Conservation (phyloP, 2,113 vertebrate species). For the Brachionichthys hirsutus region DNA sequence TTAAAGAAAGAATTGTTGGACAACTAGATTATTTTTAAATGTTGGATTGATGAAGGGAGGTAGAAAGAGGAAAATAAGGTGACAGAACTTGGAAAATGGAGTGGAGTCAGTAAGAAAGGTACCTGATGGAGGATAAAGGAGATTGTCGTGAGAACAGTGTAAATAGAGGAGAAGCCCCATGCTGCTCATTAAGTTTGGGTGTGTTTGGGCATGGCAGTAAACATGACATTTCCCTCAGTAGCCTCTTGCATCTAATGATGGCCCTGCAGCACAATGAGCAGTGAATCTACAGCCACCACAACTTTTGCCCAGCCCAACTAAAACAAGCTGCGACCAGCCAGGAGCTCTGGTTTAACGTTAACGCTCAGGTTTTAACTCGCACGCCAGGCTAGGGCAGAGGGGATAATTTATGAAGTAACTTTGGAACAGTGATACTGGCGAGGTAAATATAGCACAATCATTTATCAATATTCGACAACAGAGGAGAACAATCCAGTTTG, state of each 20-base stretch:
- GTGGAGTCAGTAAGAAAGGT: conserved; percentile 16
- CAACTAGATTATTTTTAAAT: conserved; percentile 39
- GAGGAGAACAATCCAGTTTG: background rate
- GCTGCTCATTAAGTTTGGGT: conserved; percentile 75
- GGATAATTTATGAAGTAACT: conserved; percentile 12
- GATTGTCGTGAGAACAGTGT: conserved; percentile 14
- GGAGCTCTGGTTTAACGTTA: conserved; percentile 37
- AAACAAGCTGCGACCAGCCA: conserved; percentile 36
- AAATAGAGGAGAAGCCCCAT: conserved; percentile 24
- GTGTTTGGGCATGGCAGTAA: conserved; percentile 75
- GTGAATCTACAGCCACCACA: conserved; percentile 65
- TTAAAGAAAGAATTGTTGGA: conserved; percentile 33
- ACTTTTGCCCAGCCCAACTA: conserved; percentile 54
- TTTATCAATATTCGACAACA: too few species aligned
- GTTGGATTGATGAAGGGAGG: conserved; percentile 20
- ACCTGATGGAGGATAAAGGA: conserved; percentile 18
- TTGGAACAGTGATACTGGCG: background rate
- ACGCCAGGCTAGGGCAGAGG: conserved; percentile 4
- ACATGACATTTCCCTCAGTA: conserved; percentile 72
- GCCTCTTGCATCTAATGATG: conserved; percentile 74
- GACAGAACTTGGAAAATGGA: conserved; percentile 18
- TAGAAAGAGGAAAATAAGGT: conserved; percentile 7
- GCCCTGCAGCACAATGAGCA: conserved; percentile 71
- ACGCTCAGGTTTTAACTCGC: conserved; percentile 17
- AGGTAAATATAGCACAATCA: background rate